Evolutionary conservation across 2,797 vertebrate genomes (phyloP).

Genomic region (Coluber constrictor): DNA sequence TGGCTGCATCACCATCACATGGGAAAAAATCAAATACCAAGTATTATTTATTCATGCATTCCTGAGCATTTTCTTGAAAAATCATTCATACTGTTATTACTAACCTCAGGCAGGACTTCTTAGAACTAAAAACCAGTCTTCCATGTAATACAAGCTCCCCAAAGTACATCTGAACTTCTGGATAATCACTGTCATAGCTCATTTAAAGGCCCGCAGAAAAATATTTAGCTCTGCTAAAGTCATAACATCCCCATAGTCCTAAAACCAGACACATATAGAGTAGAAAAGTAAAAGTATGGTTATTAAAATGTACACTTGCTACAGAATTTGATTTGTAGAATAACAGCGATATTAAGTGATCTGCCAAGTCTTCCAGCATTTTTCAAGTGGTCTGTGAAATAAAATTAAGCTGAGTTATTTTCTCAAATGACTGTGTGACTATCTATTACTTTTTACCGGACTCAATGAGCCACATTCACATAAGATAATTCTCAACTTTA

Average conservation of each 20-base stretch:
- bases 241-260: neutral
- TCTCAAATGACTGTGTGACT: neutral
- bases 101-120: neutral
- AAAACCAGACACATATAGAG: neutral
- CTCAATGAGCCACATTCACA: neutral
- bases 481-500: neutral
- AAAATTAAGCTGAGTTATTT: neutral
- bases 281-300: neutral
- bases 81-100: neutral
- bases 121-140: neutral
- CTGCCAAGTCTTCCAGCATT: neutral
- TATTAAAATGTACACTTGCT: neutral
- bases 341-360: neutral
- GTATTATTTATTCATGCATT: neutral
- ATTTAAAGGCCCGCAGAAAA: neutral
- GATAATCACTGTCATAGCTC: neutral
- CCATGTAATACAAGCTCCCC: neutral
- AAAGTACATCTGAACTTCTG: neutral
- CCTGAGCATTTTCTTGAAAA: neutral
- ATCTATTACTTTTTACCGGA: neutral
- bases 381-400: neutral
- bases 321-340: neutral
- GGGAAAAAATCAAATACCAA: neutral
- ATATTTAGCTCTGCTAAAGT: neutral
- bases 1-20: neutral